phyloP scores from a whole-genome alignment of 1,140 invertebrate species.

The Apis laboriosa region DNA sequence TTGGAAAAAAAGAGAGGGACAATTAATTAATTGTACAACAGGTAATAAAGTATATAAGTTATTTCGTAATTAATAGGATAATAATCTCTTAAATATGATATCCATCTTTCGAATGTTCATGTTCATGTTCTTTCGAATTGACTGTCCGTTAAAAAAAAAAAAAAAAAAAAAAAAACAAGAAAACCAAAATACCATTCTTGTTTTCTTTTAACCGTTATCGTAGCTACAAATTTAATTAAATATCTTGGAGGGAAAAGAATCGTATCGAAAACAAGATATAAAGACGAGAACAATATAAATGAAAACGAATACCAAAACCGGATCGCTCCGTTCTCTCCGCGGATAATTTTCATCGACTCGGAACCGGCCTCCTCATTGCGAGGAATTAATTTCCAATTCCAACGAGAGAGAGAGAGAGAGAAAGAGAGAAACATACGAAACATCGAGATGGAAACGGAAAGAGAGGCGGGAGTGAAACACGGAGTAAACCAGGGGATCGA shows the following conservation, averaged over 20 bases:
- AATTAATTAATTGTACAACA: too few species aligned
- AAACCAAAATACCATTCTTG: too few species aligned
- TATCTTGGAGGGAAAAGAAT: not conserved
- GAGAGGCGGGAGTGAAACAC: not conserved
- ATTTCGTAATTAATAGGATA: too few species aligned
- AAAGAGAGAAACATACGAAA: not conserved
- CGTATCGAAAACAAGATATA: too few species aligned
- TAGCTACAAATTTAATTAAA: not conserved
- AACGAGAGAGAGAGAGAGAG: not conserved
- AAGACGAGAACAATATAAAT: not conserved
- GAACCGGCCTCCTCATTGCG: slow-evolving; percentile 25
- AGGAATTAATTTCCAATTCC: slow-evolving; percentile 64
- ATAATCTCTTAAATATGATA: too few species aligned
- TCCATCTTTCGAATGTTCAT: too few species aligned
- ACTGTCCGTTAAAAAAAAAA: too few species aligned
- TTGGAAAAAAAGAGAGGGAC: too few species aligned
- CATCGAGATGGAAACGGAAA: not conserved
- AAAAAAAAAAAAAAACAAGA: too few species aligned
- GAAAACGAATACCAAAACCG: slow-evolving; percentile 40
- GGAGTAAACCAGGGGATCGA: slow-evolving; percentile 30
- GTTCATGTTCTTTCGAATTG: too few species aligned
- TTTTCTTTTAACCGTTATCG: too few species aligned
- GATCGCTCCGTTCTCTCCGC: slow-evolving; percentile 36
- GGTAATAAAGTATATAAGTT: too few species aligned
- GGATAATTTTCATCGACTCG: slow-evolving; percentile 55